A percentile compares a stretch with the other conserved stretches of the same genome.
Conservation (phyloP, 2,888 invertebrate species). For the Rhogogaster chlorosoma region DNA sequence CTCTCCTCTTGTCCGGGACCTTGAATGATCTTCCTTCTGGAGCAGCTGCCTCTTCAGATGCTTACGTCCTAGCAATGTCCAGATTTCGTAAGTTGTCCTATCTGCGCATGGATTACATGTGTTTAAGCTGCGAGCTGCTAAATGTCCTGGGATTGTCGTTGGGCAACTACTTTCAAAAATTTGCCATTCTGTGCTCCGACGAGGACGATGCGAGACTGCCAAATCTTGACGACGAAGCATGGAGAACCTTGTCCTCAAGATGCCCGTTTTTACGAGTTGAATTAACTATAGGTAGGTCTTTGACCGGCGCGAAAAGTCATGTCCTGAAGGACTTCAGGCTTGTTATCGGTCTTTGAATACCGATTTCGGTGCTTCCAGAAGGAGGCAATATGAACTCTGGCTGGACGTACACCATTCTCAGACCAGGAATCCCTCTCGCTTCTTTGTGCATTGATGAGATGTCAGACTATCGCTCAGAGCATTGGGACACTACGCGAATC, state of each 20-base stretch:
- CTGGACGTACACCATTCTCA: slow-evolving; percentile 21
- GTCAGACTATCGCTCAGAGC: slow-evolving; percentile 4
- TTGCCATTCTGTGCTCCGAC: slow-evolving; percentile 33
- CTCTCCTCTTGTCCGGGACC: slow-evolving; percentile 39
- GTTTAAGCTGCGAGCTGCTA: slow-evolving; percentile 32
- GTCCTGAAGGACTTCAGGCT: slow-evolving; percentile 1
- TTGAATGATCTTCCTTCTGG: slow-evolving; percentile 25
- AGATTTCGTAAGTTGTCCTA: slow-evolving; percentile 32
- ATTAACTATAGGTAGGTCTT: slow-evolving; percentile 45
- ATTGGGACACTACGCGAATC: slow-evolving; percentile 41
- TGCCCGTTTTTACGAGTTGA: slow-evolving; percentile 38
- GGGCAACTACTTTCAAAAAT: slow-evolving; percentile 3
- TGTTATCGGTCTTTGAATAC: background rate
- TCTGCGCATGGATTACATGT: slow-evolving; percentile 43
- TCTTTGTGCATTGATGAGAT: slow-evolving; percentile 22
- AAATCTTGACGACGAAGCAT: slow-evolving; percentile 36
- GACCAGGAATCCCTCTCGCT: slow-evolving; percentile 43
- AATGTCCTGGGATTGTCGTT: slow-evolving; percentile 25
- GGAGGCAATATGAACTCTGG: background rate
- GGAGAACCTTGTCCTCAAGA: slow-evolving; percentile 30
- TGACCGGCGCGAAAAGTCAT: background rate
- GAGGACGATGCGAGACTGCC: slow-evolving; percentile 34
- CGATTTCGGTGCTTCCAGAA: slow-evolving; percentile 28
- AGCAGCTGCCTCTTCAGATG: slow-evolving; percentile 24
- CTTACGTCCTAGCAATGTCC: slow-evolving; percentile 20